These are phyloP conservation scores for Trochalopteron elliotii DNA, from an alignment of 2,113 vertebrate species.

Conservation along the genomic window DNA sequence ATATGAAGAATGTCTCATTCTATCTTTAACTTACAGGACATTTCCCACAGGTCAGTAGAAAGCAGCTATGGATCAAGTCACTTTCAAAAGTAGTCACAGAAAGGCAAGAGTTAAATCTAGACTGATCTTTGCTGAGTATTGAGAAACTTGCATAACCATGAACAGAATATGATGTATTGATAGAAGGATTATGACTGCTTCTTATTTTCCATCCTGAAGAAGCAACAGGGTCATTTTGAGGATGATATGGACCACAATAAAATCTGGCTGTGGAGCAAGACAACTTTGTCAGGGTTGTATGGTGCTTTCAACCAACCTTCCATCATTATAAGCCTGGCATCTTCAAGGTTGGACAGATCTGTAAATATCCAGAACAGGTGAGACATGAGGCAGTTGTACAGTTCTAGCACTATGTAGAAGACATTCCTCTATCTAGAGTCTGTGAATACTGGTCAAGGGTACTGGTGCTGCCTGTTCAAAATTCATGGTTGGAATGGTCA, in stretches of 20 bases:
- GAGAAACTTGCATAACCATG: neutral
- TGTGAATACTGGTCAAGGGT: neutral
- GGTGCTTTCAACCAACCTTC: neutral
- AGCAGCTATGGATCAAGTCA: neutral
- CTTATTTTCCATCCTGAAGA: neutral
- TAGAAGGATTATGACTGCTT: neutral
- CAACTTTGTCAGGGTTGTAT: neutral
- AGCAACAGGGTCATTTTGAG: neutral
- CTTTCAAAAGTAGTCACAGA: neutral
- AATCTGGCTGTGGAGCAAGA: neutral
- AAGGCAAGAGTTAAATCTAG: neutral
- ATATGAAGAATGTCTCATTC: neutral
- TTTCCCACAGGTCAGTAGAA: neutral
- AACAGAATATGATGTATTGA: neutral
- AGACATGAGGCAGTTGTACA: neutral
- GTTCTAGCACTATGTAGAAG: neutral
- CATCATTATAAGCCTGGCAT: neutral
- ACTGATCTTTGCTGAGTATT: neutral
- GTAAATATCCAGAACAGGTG: neutral
- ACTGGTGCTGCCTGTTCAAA: neutral
- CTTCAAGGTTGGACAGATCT: neutral
- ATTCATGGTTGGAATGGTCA: neutral
- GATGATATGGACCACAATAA: neutral
- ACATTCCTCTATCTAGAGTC: neutral
- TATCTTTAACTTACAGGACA: accelerated